phyloP scores from a whole-genome alignment of 2,888 invertebrate genomes.

The Caradrina kadenii region DNA sequence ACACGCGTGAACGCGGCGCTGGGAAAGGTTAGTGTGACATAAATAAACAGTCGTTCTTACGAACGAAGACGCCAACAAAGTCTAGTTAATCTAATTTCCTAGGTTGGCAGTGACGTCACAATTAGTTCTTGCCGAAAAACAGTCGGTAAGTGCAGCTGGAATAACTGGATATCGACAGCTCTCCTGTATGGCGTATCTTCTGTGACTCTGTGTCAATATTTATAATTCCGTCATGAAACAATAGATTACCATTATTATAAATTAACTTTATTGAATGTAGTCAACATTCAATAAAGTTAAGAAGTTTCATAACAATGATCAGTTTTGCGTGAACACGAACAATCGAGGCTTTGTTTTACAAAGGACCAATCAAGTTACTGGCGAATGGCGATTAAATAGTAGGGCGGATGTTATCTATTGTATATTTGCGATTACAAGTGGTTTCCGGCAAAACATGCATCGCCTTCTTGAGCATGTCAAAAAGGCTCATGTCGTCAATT shows the following conservation, averaged over 20 bases:
- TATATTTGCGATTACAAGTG: conserved; percentile 20
- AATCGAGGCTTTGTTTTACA: conserved; percentile 47
- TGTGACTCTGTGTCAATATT: conserved; percentile 18
- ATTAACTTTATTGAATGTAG: conserved; percentile 52
- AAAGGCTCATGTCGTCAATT: background rate
- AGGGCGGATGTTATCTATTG: conserved; percentile 38
- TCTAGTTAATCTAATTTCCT: conserved; percentile 21
- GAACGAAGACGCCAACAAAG: conserved; percentile 8
- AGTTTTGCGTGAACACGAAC: conserved; percentile 51
- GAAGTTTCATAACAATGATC: conserved; percentile 52
- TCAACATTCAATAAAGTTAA: no score
- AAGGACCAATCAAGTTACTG: conserved; percentile 31
- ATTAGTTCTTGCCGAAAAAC: conserved; percentile 27
- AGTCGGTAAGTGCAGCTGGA: conserved; percentile 8
- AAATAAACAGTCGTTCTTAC: conserved; percentile 35
- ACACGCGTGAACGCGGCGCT: conserved; percentile 4
- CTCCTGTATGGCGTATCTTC: background rate
- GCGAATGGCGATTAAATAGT: conserved; percentile 23
- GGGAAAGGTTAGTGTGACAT: conserved; percentile 41
- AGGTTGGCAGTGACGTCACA: conserved; percentile 13
- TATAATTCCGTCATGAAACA: conserved; percentile 27
- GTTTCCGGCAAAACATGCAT: conserved; percentile 24
- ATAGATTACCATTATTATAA: conserved; percentile 26
- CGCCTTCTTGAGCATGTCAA: background rate
- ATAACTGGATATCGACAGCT: conserved; percentile 11